Conservation (phyloP, 2,797 vertebrate genomes). For the Sylvia borin region DNA sequence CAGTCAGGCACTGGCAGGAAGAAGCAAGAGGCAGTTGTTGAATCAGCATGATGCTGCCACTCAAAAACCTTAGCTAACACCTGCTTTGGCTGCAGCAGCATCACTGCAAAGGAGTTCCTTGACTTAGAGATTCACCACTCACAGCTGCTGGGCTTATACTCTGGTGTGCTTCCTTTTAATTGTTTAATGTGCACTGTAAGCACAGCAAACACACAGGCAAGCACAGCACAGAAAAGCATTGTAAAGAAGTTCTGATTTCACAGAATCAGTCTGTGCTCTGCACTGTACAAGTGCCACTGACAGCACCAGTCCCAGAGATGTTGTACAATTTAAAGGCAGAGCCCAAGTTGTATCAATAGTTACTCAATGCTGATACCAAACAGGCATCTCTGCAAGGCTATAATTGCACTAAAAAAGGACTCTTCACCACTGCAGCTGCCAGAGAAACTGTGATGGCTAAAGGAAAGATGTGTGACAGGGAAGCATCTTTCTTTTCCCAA, state of each 20-base stretch:
- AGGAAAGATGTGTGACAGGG: neutral
- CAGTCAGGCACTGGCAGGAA: conserved; percentile 83
- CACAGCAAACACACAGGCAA: neutral
- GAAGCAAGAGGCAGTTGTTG: neutral
- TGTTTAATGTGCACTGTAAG: neutral
- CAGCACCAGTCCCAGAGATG: neutral
- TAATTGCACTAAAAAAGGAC: neutral
- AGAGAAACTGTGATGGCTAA: neutral
- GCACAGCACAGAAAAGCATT: neutral
- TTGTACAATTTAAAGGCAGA: neutral
- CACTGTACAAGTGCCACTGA: neutral
- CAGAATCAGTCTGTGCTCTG: neutral
- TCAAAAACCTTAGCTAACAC: neutral
- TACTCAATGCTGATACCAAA: neutral
- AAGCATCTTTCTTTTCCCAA: neutral
- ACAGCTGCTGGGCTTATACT: neutral
- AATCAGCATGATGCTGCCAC: neutral
- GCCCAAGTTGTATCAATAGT: neutral
- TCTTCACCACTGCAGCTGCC: neutral
- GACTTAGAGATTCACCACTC: neutral
- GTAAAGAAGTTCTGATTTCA: neutral
- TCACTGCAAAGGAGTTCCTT: neutral
- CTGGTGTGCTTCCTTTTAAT: neutral
- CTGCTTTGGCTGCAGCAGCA: neutral
- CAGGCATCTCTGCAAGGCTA: neutral